phyloP scores from a whole-genome alignment of 2,113 vertebrate genomes.

The Phodopus roborovskii region DNA sequence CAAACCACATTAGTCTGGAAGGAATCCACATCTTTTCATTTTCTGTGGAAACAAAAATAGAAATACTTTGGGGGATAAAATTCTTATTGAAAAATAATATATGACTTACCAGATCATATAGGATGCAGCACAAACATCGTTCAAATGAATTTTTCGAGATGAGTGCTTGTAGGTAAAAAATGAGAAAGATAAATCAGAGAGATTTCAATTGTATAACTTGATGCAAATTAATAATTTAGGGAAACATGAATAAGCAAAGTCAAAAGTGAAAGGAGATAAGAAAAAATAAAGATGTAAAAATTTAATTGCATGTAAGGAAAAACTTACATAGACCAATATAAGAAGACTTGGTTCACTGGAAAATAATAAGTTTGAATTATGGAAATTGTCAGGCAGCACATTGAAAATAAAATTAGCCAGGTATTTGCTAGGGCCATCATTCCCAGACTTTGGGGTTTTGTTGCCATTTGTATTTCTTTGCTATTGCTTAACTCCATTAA shows the following conservation, averaged over 20 bases:
- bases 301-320: neutral
- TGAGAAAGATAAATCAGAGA: neutral
- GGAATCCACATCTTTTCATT: too few species aligned
- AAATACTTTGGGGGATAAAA: too few species aligned
- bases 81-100: neutral
- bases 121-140: neutral
- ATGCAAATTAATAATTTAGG: neutral
- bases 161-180: neutral
- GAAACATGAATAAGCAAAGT: neutral
- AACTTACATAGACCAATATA: neutral
- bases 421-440: rapidly evolving
- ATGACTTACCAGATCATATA: neutral
- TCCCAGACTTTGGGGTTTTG: neutral
- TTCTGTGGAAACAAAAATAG: too few species aligned
- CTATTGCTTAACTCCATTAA: neutral
- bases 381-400: neutral
- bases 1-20: too few species aligned
- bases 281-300: neutral
- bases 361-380: neutral
- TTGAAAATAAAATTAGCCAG: neutral
- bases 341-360: neutral
- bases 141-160: neutral
- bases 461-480: neutral
- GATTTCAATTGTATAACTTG: neutral
- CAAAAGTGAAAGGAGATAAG: neutral